Percentiles rank a stretch among this genome's conserved stretches.
These are phyloP conservation scores for Pelodytes ibericus DNA, from an alignment of 2,797 vertebrate genomes.

Conservation along the genomic window DNA sequence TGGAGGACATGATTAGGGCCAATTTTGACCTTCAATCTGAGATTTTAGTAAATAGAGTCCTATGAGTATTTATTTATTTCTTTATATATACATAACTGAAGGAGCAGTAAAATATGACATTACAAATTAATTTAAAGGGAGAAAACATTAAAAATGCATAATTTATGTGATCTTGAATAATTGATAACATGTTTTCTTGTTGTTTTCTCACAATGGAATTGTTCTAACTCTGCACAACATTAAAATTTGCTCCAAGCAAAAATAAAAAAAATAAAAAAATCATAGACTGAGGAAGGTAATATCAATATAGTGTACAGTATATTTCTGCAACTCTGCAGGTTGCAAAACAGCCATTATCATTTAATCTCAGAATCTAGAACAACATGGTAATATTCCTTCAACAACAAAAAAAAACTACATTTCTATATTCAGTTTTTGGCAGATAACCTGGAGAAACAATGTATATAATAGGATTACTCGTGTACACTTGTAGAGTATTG, in stretches of 20 bases:
- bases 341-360: conserved; percentile 53
- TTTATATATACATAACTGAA: too few relatives aligned
- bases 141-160: conserved; percentile 54
- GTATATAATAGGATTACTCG: conserved; percentile 38
- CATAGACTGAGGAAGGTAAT: conserved; percentile 43
- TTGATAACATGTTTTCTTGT: conserved; percentile 52
- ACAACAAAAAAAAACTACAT: conserved; percentile 41
- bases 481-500: conserved; percentile 26
- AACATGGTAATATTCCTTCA: conserved; percentile 51
- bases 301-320: conserved; percentile 45
- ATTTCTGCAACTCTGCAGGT: conserved; percentile 55
- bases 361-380: conserved; percentile 53
- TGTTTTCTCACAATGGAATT: conserved; percentile 46
- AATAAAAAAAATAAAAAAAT: conserved; percentile 11
- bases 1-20: too few relatives aligned
- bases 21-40: too few relatives aligned
- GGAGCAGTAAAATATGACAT: conserved; percentile 42
- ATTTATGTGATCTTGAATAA: conserved; percentile 48
- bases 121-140: conserved; percentile 47
- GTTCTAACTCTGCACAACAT: conserved; percentile 49
- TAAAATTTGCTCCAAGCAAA: conserved; percentile 50
- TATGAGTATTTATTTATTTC: too few relatives aligned
- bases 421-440: conserved; percentile 25
- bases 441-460: conserved; percentile 36
- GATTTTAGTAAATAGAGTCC: too few relatives aligned